Evolutionary conservation across 2,113 vertebrate genomes (phyloP).

Genomic region (Catharus minimus): DNA sequence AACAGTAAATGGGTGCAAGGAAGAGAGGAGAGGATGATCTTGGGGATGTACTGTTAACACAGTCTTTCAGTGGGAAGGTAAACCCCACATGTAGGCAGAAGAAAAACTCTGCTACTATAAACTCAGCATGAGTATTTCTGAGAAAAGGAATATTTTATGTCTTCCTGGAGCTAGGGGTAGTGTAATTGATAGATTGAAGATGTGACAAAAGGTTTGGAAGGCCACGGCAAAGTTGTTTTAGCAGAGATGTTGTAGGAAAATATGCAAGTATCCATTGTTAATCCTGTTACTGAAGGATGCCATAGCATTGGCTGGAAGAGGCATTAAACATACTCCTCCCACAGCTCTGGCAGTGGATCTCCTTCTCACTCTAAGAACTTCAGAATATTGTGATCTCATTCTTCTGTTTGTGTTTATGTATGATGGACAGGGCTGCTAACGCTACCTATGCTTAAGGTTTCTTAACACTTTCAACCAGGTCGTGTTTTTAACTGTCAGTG

Average conservation of each 20-base stretch:
- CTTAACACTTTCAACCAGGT: not conserved
- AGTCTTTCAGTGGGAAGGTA: not conserved
- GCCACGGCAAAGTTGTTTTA: not conserved
- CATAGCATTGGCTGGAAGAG: not conserved
- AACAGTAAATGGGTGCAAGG: not conserved
- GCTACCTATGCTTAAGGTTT: constrained; percentile 22
- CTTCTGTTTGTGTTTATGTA: not conserved
- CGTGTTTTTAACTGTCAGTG: not conserved
- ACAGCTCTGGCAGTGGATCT: not conserved
- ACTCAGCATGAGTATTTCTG: not conserved
- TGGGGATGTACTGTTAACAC: not conserved
- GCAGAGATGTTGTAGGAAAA: constrained; percentile 9
- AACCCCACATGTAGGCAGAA: not conserved
- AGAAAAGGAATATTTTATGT: not conserved
- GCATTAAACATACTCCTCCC: not conserved
- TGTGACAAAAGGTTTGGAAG: not conserved
- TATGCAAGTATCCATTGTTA: not conserved
- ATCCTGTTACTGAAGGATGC: not conserved
- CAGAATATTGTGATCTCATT: not conserved
- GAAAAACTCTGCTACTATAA: not conserved
- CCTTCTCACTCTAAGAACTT: not conserved
- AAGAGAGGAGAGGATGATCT: not conserved
- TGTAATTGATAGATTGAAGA: not conserved
- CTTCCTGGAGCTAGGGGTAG: not conserved
- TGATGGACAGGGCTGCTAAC: not conserved